phyloP scores from a whole-genome alignment of 2,113 vertebrate species.

The Tragelaphus strepsiceros region DNA sequence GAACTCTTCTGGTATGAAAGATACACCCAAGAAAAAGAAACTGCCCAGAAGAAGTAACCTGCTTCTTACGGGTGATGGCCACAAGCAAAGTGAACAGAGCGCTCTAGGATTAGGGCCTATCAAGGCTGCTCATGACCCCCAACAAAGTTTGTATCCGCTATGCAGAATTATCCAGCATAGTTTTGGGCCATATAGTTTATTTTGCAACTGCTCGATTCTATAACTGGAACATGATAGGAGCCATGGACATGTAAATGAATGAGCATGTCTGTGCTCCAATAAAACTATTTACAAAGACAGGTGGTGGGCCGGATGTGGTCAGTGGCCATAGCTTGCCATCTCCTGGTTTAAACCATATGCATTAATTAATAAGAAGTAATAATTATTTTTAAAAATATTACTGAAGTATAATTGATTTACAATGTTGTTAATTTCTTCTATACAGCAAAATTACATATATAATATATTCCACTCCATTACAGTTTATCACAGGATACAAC shows the following conservation, averaged over 20 bases:
- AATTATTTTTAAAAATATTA: background rate
- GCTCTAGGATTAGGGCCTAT: background rate
- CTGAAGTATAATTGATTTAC: background rate
- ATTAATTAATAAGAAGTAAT: background rate
- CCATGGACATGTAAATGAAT: background rate
- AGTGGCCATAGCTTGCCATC: background rate
- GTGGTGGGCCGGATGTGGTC: background rate
- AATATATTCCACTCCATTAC: background rate
- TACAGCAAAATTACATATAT: background rate
- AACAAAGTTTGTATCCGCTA: background rate
- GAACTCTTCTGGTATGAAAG: background rate
- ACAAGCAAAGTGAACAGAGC: background rate
- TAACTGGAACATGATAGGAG: background rate
- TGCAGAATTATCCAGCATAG: background rate
- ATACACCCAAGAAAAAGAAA: background rate
- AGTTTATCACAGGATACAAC: background rate
- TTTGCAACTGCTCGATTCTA: background rate
- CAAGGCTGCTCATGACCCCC: background rate
- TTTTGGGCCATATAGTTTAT: background rate
- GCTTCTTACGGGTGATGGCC: background rate
- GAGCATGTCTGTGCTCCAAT: background rate
- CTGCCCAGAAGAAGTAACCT: background rate
- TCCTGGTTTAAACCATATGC: background rate
- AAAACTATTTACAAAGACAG: conserved; percentile 14
- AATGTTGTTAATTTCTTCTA: background rate